A percentile compares a stretch with the other conserved stretches of the same genome.
Conservation (phyloP, 1,140 invertebrate genomes). For the Rhyacophila brunnea region DNA sequence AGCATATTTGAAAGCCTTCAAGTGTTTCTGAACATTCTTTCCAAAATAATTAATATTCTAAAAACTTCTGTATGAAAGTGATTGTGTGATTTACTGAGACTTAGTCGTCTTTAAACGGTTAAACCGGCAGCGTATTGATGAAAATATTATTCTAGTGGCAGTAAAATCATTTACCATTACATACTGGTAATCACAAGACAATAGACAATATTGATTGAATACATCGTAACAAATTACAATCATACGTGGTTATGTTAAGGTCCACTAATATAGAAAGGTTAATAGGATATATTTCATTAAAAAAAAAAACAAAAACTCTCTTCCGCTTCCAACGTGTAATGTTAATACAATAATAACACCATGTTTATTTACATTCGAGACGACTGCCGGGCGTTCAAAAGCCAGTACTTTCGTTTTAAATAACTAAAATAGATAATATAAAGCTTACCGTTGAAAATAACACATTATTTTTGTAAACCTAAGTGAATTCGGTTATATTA, state of each 20-base stretch:
- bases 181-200: slow-evolving; percentile 27
- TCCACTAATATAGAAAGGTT: slow-evolving; percentile 20
- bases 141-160: slow-evolving; percentile 35
- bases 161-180: slow-evolving; percentile 33
- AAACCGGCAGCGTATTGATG: slow-evolving; percentile 13
- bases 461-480: slow-evolving; percentile 2
- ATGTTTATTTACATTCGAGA: background rate
- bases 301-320: slow-evolving; percentile 21
- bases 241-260: slow-evolving; percentile 25
- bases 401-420: background rate
- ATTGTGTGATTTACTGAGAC: too few species aligned
- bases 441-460: slow-evolving; percentile 1
- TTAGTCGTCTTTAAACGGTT: slow-evolving; percentile 5
- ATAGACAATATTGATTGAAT: slow-evolving; percentile 30
- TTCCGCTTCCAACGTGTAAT: slow-evolving; percentile 3
- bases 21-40: too few species aligned
- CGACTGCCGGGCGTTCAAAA: slow-evolving; percentile 4
- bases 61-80: background rate
- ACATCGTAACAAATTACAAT: slow-evolving; percentile 28
- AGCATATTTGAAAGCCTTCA: too few species aligned
- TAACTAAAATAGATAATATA: background rate
- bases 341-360: background rate
- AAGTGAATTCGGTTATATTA: slow-evolving; percentile 9
- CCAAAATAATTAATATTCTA: background rate
- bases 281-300: slow-evolving; percentile 28